A percentile compares a stretch with the other conserved stretches of the same genome.
Evolutionary conservation across 2,888 invertebrate species (phyloP).

Genomic region (Spatulosminthurus flaviceps): DNA sequence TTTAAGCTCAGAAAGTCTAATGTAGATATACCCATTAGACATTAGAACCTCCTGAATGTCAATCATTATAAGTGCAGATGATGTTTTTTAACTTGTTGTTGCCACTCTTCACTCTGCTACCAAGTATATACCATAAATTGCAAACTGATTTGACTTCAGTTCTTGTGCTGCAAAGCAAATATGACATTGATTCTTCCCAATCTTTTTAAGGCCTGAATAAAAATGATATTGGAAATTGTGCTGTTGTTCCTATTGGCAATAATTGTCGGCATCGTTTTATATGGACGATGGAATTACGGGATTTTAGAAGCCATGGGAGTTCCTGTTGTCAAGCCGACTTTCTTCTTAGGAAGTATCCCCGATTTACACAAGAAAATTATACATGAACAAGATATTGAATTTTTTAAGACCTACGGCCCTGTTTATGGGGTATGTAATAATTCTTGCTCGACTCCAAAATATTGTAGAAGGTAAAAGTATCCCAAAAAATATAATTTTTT

Average conservation of each 20-base stretch:
- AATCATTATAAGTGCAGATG: no score
- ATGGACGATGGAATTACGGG: slow-evolving; percentile 54
- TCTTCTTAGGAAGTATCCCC: slow-evolving; percentile 49
- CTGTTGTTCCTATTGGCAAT: not conserved
- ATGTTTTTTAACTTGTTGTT: no score
- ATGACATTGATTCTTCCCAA: no score
- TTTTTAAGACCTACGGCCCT: slow-evolving; percentile 52
- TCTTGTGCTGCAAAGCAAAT: no score
- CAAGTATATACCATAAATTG: no score
- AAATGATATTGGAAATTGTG: not conserved
- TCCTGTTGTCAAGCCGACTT: slow-evolving; percentile 50
- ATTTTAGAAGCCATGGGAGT: slow-evolving; percentile 52
- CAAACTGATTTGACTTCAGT: no score
- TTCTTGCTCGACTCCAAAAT: not conserved
- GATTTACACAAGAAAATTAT: slow-evolving; percentile 38
- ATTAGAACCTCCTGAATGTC: no score
- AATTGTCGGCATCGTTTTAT: slow-evolving; percentile 13
- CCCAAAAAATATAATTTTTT: no score
- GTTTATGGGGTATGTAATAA: slow-evolving; percentile 53
- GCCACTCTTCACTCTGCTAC: no score
- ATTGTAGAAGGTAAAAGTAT: no score
- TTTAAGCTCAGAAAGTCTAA: no score
- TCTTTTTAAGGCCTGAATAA: not conserved
- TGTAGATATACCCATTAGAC: no score
- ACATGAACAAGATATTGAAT: slow-evolving; percentile 49